These are phyloP conservation scores for Watersipora subatra DNA, from an alignment of 1,140 invertebrate genomes.

Conservation along the genomic window DNA sequence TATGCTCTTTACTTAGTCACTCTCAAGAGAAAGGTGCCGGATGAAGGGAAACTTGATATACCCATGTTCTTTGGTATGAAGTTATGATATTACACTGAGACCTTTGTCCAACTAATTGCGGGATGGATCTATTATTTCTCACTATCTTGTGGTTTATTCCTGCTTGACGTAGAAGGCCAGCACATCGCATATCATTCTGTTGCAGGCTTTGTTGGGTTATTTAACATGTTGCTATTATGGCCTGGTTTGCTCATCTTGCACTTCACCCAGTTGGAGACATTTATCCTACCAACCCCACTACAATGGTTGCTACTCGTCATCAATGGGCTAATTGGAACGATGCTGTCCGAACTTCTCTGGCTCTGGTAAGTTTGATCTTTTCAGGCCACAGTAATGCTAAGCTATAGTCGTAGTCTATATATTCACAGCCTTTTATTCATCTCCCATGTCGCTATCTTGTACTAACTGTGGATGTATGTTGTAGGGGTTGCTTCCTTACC, in stretches of 20 bases:
- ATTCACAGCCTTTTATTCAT: no score
- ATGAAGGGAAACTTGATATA: constrained; percentile 75
- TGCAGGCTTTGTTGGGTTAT: constrained; percentile 71
- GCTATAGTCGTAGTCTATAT: no score
- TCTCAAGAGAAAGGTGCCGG: constrained; percentile 61
- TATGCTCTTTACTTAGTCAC: constrained; percentile 73
- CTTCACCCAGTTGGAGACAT: constrained; percentile 58
- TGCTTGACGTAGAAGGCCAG: no score
- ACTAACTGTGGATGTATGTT: constrained; percentile 16
- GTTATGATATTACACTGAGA: no score
- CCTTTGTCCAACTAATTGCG: no score
- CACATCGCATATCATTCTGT: no score
- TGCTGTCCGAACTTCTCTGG: constrained; percentile 72
- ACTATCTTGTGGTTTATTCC: no score
- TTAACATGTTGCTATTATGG: constrained; percentile 67
- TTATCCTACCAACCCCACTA: constrained; percentile 62
- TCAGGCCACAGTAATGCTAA: no score
- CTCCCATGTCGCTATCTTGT: no score
- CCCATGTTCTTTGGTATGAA: constrained; percentile 72
- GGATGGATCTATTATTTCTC: no score
- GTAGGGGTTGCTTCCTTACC: constrained; percentile 74
- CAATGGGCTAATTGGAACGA: constrained; percentile 74
- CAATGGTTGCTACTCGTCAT: constrained; percentile 64
- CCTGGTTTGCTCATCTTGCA: constrained; percentile 71
- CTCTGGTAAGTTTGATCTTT: constrained; percentile 56